Base-by-base conservation (phyloP, 2,113 vertebrate genomes). In the Oncorhynchus gorbuscha region DNA sequence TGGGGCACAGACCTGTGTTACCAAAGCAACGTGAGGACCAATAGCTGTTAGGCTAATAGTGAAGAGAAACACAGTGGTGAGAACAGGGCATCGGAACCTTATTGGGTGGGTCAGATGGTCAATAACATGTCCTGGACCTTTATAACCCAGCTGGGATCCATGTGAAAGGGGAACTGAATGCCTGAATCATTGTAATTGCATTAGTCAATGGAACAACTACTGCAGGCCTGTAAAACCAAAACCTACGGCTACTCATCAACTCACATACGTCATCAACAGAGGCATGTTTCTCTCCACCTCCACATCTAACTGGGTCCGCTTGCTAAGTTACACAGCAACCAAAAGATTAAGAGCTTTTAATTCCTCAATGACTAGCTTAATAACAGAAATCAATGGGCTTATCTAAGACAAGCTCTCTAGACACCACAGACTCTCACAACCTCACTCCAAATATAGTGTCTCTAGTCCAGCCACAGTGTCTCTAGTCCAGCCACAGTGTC, bases 1-100 rank as follows among this genome's bases (percentile, higher is more conserved):
- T 3, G 22, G 32, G 69, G 66, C 22, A 67, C 51, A 72, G 55
- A 13, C 65, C 3, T 69, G 24, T 11, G 70, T 73, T 86, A 39
- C 75, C 79, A 64, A 75, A 59, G 80, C 48, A 45, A 45, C 9
- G 39, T 45, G 3, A 3, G 39, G 9, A 20, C 69, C 76, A 71
- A 35, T 75, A 66, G 68, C 22, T 22, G 14, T 61, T 48, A 39
- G 39, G 39, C 39, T 39, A 8, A 64, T 68, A 77, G 14, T 48
- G 35, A 0, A 70, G n/a, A 51, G 32, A 35, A 78, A 61, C 39
- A 73, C 45, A 18, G 22, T 58, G 16, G 51, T 18, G 1, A 5
- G 51, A 58, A 16, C 12, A 58, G 51, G 18, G 1, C 5, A 58
- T 13, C 12, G 24, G 4, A 1, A 64, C 24, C 61, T 8, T n/a